These are phyloP conservation scores for Oncorhynchus masou DNA, from an alignment of 2,113 vertebrate genomes.

Conservation along the genomic window DNA sequence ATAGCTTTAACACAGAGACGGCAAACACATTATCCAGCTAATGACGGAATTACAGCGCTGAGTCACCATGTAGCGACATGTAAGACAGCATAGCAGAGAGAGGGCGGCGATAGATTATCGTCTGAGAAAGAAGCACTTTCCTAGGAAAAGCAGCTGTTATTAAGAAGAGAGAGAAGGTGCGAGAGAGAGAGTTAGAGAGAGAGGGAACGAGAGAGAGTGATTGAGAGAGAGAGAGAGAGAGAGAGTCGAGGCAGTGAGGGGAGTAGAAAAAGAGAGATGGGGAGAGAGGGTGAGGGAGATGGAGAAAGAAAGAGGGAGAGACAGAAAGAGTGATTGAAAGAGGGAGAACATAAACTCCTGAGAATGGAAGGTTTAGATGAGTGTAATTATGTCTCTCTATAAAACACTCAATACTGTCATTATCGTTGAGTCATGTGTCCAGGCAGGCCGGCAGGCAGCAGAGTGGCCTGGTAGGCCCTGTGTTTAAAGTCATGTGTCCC, in stretches of 20 bases:
- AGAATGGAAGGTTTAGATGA: constrained; percentile 64
- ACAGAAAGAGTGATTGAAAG: constrained; percentile 35
- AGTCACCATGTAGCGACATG: constrained; percentile 79
- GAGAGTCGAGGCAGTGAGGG: constrained; percentile 12
- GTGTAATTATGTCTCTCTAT: constrained; percentile 71
- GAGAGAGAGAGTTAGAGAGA: too few species aligned
- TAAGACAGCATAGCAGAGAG: constrained; percentile 56
- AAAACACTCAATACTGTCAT: constrained; percentile 71
- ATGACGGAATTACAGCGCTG: constrained; percentile 79
- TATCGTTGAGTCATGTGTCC: constrained; percentile 74
- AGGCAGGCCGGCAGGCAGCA: constrained; percentile 24
- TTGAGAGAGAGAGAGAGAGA: constrained; percentile 47
- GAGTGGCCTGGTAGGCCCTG: constrained; percentile 49
- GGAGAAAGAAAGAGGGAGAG: too few species aligned
- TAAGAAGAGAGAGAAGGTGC: neutral
- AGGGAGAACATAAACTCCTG: constrained; percentile 65
- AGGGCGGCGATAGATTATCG: constrained; percentile 73
- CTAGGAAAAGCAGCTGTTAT: constrained; percentile 68
- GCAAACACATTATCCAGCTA: constrained; percentile 76
- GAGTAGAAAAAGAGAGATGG: neutral
- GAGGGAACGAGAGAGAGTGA: constrained; percentile 18
- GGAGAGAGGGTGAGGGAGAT: constrained; percentile 5
- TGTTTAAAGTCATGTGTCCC: constrained; percentile 71
- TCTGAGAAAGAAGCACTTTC: constrained; percentile 66
- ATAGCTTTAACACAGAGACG: constrained; percentile 68